Percentiles rank a stretch among this genome's conserved stretches.
phyloP scores from a whole-genome alignment of 2,797 vertebrate genomes.

The Xiphorhynchus erythropygius region DNA sequence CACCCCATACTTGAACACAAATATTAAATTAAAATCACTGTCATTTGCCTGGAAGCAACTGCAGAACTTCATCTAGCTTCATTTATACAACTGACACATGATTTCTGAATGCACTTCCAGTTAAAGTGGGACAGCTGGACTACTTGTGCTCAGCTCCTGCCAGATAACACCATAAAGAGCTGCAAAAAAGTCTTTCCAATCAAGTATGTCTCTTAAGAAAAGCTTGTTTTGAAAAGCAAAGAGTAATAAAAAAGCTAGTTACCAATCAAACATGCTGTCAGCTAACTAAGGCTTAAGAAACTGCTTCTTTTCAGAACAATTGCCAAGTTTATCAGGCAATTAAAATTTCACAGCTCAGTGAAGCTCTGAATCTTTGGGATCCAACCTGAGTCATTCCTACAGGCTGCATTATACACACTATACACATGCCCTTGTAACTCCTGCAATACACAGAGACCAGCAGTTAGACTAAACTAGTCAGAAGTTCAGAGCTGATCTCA shows the following conservation, averaged over 20 bases:
- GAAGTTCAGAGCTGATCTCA: slow-evolving; percentile 3
- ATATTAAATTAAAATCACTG: slow-evolving; percentile 52
- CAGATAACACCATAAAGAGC: background rate
- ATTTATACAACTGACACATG: slow-evolving; percentile 14
- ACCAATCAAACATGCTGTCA: background rate
- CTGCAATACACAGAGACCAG: background rate
- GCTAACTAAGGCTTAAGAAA: slow-evolving; percentile 6
- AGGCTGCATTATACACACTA: background rate
- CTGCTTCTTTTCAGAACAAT: background rate
- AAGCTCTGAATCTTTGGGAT: slow-evolving; percentile 11
- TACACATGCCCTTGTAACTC: background rate
- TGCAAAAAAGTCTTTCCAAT: background rate
- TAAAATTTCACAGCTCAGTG: background rate
- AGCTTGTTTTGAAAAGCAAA: background rate
- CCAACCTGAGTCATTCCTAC: background rate
- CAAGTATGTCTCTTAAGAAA: slow-evolving; percentile 23
- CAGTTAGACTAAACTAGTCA: background rate
- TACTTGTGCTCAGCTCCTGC: slow-evolving; percentile 30
- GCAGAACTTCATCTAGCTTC: slow-evolving; percentile 41
- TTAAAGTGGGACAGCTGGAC: slow-evolving; percentile 33
- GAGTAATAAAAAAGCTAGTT: background rate
- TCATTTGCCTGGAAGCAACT: slow-evolving; percentile 37
- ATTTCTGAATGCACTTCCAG: slow-evolving; percentile 46
- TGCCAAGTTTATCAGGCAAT: background rate
- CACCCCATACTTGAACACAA: slow-evolving; percentile 27